Base-by-base conservation (phyloP, 2,797 vertebrate species). In the Spheniscus humboldti region DNA sequence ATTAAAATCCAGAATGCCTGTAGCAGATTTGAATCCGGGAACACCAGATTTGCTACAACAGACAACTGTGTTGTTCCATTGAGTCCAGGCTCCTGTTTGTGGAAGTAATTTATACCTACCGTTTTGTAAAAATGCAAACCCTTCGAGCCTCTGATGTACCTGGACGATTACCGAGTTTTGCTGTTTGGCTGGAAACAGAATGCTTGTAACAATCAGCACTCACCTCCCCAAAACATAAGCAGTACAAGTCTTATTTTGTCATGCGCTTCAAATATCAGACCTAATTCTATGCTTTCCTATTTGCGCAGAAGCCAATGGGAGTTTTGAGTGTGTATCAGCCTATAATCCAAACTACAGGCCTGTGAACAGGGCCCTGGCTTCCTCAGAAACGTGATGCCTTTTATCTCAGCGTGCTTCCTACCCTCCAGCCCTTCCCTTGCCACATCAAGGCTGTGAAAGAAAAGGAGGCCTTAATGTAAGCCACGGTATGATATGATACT, bases 1-100 rank as follows among this genome's bases (percentile, higher is more conserved):
- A 96, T 97, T 96, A 97, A 94, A 95, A 90, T 81, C 85, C 39
- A 84, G 92, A 92, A 90, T 11, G 94, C 92, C 81, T 88, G 87
- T 95, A 91, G 94, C 91, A 73, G 73, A 79, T 84, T 78, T 79
- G 66, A 94, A 92, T 88, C 79, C 20, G 7, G 73, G 79, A 91
- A 86, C 8, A 27, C 81, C 93, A 92, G 94, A 94, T 96, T 90
- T 97, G 76, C 82, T 92, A 1, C 47, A 86, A 69, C 60, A 94
- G 89, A 79, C 76, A 91, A 94, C 57, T 52, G 82, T 0, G 4
- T 50, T 79, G 43, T 90, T 96, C 73, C 45, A 15, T 5, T 30
- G 69, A 84, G 87, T 71, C 69, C 62, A 27, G 73, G 30, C 77
- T 91, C 47, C 48, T 5, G 1, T 75, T 88, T 88, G 78, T 73